phyloP scores from a whole-genome alignment of 2,797 vertebrate species.

The Sus cebifrons region DNA sequence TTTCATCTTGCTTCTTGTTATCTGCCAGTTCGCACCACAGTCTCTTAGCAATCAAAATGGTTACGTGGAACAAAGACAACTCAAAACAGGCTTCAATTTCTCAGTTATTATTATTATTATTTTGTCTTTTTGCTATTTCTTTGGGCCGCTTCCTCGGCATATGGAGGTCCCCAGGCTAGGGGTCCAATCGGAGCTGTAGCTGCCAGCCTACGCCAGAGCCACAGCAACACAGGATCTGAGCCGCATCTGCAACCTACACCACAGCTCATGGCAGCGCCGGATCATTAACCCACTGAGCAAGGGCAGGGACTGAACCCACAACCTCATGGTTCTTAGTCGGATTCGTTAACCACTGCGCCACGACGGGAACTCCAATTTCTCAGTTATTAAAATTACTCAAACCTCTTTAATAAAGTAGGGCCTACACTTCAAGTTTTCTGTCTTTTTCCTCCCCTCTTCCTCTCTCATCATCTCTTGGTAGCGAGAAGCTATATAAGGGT shows the following conservation, averaged over 20 bases:
- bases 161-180: no score
- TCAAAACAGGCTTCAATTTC: not conserved
- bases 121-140: no score
- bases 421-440: not conserved
- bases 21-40: not conserved
- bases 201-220: no score
- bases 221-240: no score
- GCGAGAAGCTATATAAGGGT: not conserved
- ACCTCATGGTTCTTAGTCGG: no score
- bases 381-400: not conserved
- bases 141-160: no score
- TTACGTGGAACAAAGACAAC: not conserved
- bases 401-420: not conserved
- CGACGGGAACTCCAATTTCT: not conserved
- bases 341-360: no score
- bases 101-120: not conserved
- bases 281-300: no score
- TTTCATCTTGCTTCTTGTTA: not conserved
- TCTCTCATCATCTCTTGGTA: not conserved
- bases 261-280: no score
- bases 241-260: no score
- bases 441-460: not conserved
- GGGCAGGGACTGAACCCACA: no score
- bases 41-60: not conserved
- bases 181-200: no score